Percentiles rank a stretch among this genome's conserved stretches.
Evolutionary conservation across 2,113 vertebrate species (phyloP).

Genomic region (Felis chaus): DNA sequence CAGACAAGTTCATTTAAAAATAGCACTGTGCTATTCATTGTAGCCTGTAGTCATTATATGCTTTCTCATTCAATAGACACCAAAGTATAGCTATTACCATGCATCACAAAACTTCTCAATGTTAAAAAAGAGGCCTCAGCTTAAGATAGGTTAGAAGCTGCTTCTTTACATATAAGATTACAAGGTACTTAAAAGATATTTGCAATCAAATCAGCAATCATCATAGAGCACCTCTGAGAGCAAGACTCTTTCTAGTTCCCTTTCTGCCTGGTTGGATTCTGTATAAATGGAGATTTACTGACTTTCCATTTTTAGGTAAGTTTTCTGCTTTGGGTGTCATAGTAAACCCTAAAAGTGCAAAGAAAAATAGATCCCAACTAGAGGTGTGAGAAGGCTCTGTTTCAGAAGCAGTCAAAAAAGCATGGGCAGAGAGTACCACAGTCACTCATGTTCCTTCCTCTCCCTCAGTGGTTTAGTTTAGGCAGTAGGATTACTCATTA

Average conservation of each 20-base stretch:
- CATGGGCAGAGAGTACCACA: background rate
- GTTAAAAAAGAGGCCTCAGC: background rate
- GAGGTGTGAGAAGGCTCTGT: background rate
- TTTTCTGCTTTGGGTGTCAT: background rate
- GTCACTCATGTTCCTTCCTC: background rate
- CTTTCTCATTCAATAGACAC: constrained; percentile 1
- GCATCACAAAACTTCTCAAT: background rate
- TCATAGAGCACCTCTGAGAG: background rate
- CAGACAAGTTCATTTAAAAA: constrained; percentile 26
- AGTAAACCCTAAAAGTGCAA: background rate
- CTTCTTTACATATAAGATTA: background rate
- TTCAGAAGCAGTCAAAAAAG: background rate
- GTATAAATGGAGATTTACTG: background rate
- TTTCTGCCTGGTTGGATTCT: background rate
- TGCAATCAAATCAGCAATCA: constrained; percentile 1
- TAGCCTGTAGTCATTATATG: background rate
- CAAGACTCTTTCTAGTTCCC: background rate
- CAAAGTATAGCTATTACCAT: background rate
- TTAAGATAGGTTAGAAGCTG: background rate
- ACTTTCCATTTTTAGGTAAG: background rate
- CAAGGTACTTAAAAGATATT: constrained; percentile 1
- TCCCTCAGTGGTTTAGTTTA: background rate
- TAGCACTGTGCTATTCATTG: background rate
- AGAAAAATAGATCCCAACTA: background rate
- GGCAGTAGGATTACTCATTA: background rate